A percentile compares a stretch with the other conserved stretches of the same genome.
phyloP scores from a whole-genome alignment of 2,797 vertebrate species.

The Nyctalus aviator region DNA sequence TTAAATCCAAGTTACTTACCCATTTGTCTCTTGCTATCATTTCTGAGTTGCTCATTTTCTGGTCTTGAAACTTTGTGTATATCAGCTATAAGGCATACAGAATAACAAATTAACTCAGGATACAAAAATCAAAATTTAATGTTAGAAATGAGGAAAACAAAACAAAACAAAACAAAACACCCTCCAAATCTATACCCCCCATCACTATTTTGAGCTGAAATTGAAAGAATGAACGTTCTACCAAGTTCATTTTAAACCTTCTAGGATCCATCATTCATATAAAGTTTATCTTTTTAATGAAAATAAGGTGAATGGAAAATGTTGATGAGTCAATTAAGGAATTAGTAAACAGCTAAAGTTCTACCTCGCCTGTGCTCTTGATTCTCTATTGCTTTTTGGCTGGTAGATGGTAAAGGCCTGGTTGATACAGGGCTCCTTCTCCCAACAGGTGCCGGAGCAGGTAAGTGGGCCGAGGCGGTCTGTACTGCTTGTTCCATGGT shows the following conservation, averaged over 20 bases:
- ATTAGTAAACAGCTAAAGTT: constrained; percentile 63
- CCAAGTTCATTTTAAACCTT: constrained; percentile 69
- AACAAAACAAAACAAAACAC: not conserved
- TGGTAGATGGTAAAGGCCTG: constrained; percentile 88
- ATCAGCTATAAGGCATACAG: constrained; percentile 88
- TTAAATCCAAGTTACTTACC: constrained; percentile 88
- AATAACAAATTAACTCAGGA: constrained; percentile 77
- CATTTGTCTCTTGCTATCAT: constrained; percentile 92
- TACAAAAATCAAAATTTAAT: not conserved
- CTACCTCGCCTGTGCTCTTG: constrained; percentile 95
- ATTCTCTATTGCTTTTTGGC: constrained; percentile 93
- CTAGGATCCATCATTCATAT: constrained; percentile 49
- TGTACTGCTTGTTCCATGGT: constrained; percentile 91
- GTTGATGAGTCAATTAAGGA: constrained; percentile 46
- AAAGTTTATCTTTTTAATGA: constrained; percentile 65
- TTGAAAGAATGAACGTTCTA: constrained; percentile 64
- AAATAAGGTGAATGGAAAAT: constrained; percentile 73
- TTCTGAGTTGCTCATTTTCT: constrained; percentile 92
- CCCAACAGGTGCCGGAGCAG: constrained; percentile 88
- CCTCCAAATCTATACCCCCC: constrained; percentile 25
- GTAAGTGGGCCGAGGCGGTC: constrained; percentile 88
- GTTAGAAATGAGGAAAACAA: constrained; percentile 21
- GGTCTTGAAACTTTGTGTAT: constrained; percentile 91
- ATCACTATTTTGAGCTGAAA: constrained; percentile 65
- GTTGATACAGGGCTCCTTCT: constrained; percentile 90